Conservation (phyloP, 2,888 invertebrate genomes). For the Entomobrya proxima region DNA sequence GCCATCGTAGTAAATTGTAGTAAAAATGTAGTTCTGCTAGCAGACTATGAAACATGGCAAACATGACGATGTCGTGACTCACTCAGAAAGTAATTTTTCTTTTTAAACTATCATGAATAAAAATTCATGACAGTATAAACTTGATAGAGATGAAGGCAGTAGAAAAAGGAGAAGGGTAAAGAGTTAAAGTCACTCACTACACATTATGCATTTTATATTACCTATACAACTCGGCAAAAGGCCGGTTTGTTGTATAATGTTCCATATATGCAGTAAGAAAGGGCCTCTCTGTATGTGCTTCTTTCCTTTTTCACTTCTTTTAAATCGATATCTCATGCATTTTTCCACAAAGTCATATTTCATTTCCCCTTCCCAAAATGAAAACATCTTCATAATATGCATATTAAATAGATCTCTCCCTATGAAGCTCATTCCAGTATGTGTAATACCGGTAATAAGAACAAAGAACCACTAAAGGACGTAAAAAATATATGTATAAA, state of each 20-base stretch:
- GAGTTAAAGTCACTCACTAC: slow-evolving; percentile 12
- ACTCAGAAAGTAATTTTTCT: slow-evolving; percentile 42
- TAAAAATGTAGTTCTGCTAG: background rate
- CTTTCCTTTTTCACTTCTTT: background rate
- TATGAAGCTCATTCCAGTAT: background rate
- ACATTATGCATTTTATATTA: background rate
- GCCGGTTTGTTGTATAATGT: background rate
- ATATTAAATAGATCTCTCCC: slow-evolving; percentile 24
- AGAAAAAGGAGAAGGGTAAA: background rate
- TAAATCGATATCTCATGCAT: slow-evolving; percentile 35
- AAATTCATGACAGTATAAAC: slow-evolving; percentile 36
- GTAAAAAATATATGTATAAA: too few relatives aligned
- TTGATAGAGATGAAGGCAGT: slow-evolving; percentile 3
- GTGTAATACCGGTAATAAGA: too few relatives aligned
- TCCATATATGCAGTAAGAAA: background rate
- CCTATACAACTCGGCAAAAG: background rate
- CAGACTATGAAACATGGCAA: background rate
- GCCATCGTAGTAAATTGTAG: background rate
- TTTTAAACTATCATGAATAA: slow-evolving; percentile 42
- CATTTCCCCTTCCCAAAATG: slow-evolving; percentile 22
- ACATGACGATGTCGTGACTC: slow-evolving; percentile 45
- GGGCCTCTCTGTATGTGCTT: background rate
- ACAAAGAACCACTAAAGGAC: too few relatives aligned
- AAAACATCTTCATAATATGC: slow-evolving; percentile 29
- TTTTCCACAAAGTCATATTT: slow-evolving; percentile 34